Conservation (phyloP, 2,113 vertebrate genomes). For the Dasyornis broadbenti region DNA sequence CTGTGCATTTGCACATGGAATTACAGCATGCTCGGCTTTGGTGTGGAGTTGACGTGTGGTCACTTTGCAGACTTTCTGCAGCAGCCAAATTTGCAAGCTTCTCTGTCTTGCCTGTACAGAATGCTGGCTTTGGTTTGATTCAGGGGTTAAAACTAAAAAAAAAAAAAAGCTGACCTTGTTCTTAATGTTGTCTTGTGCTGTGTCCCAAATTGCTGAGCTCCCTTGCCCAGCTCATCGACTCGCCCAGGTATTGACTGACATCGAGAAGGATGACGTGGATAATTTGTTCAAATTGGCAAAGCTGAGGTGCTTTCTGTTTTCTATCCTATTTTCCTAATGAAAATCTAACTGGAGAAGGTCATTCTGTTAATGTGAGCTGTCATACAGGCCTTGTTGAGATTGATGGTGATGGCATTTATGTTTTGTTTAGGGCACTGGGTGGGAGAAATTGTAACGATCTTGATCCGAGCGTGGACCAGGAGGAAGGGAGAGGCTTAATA, state of each 20-base stretch:
- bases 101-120: not conserved
- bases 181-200: not conserved
- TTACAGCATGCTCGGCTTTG: accelerated
- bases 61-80: not conserved
- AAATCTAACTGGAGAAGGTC: slow-evolving; percentile 18
- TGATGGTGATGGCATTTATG: slow-evolving; percentile 32
- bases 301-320: not conserved
- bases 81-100: not conserved
- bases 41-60: not conserved
- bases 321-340: slow-evolving; percentile 12
- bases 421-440: not conserved
- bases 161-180: not conserved
- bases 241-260: not conserved
- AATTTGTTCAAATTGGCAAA: not conserved
- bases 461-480: not conserved
- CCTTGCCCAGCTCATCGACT: not conserved
- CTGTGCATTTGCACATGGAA: not conserved
- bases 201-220: not conserved
- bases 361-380: slow-evolving; percentile 10
- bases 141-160: no score
- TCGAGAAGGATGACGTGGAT: not conserved
- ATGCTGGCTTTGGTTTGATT: not conserved
- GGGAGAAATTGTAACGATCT: not conserved
- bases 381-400: not conserved
- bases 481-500: not conserved